Percentiles rank a stretch among this genome's conserved stretches.
phyloP scores from a whole-genome alignment of 2,888 invertebrate genomes.

The Litoditis marina region DNA sequence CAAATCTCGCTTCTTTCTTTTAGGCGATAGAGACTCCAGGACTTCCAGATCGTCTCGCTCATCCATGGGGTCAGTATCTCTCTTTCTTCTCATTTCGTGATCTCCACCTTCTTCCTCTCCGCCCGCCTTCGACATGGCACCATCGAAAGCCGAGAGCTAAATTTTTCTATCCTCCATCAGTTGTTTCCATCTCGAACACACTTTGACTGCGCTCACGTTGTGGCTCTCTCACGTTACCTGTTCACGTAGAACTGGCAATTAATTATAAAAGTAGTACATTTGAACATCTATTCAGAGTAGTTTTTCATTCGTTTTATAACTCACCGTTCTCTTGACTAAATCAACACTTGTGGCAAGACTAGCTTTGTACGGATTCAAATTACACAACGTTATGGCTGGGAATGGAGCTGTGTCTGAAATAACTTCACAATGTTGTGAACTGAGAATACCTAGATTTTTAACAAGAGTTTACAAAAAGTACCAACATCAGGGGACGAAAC shows the following conservation, averaged over 20 bases:
- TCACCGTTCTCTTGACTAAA: slow-evolving; percentile 50
- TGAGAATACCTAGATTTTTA: too few relatives aligned
- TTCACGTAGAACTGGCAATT: background rate
- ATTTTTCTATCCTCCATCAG: too few relatives aligned
- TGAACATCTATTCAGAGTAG: background rate
- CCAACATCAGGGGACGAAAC: too few relatives aligned
- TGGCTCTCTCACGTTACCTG: too few relatives aligned
- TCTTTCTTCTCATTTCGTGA: slow-evolving; percentile 10
- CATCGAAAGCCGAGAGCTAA: slow-evolving; percentile 52
- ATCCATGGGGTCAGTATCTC: background rate
- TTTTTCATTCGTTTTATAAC: too few relatives aligned
- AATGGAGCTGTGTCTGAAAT: slow-evolving; percentile 55
- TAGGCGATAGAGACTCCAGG: too few relatives aligned
- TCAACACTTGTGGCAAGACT: slow-evolving; percentile 52
- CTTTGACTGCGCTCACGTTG: too few relatives aligned
- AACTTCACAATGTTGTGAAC: too few relatives aligned
- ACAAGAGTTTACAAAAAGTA: too few relatives aligned
- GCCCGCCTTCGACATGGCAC: slow-evolving; percentile 54
- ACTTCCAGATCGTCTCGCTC: background rate
- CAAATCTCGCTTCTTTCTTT: slow-evolving; percentile 26
- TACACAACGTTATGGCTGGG: slow-evolving; percentile 59
- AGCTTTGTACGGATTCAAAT: slow-evolving; percentile 59
- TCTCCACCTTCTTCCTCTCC: slow-evolving; percentile 16
- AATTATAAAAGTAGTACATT: slow-evolving; percentile 5
- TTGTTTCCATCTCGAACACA: too few relatives aligned